A percentile compares a stretch with the other conserved stretches of the same genome.
These are phyloP conservation scores for Cuculus canorus DNA, from an alignment of 2,797 vertebrate genomes.

Conservation along the genomic window DNA sequence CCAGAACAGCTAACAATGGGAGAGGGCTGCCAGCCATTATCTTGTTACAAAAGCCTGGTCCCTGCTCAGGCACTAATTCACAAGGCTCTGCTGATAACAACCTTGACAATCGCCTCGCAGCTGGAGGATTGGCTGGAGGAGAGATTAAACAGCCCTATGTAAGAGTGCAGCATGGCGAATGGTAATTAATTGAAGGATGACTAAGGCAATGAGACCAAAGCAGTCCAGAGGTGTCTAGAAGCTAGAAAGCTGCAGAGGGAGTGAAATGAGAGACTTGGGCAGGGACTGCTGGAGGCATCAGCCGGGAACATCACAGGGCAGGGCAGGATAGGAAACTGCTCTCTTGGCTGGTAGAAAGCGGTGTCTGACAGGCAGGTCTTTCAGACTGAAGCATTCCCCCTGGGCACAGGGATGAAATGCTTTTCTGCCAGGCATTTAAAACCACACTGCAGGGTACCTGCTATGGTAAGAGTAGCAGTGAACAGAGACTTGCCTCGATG, in stretches of 20 bases:
- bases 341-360: rapidly evolving
- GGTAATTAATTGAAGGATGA: not conserved
- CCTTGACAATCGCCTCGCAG: not conserved
- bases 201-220: not conserved
- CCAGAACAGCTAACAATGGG: not conserved
- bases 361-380: rapidly evolving
- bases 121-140: not conserved
- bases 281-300: not conserved
- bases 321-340: rapidly evolving
- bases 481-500: not conserved
- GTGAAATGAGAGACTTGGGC: not conserved
- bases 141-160: not conserved
- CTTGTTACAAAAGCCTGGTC: not conserved
- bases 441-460: not conserved
- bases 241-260: not conserved
- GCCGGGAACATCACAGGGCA: rapidly evolving
- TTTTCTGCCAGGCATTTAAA: not conserved
- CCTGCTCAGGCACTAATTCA: not conserved
- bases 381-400: not conserved
- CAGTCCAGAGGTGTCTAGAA: not conserved
- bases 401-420: not conserved
- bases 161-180: rapidly evolving
- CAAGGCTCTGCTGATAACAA: not conserved
- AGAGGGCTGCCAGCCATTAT: not conserved
- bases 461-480: rapidly evolving